phyloP scores from a whole-genome alignment of 1,140 invertebrate species.

The Drosophila teissieri region DNA sequence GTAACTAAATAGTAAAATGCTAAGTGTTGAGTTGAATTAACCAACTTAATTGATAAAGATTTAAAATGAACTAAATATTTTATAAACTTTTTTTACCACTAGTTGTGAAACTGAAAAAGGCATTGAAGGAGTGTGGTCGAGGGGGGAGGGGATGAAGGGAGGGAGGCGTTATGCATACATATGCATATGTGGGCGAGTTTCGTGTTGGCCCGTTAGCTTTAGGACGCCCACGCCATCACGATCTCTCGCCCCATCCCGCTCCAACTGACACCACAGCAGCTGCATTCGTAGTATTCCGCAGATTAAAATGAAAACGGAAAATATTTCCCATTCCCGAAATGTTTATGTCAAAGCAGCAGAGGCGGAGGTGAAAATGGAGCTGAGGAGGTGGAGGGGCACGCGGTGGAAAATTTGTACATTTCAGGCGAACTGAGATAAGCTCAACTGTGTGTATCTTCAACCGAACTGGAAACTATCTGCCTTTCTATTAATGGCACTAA shows the following conservation, averaged over 20 bases:
- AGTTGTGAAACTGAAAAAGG: conserved; percentile 9
- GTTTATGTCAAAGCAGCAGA: conserved; percentile 54
- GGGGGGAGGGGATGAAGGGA: neutral
- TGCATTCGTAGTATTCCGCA: conserved; percentile 66
- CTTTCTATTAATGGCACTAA: conserved; percentile 16
- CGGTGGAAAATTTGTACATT: conserved; percentile 21
- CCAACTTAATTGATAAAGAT: too few species aligned
- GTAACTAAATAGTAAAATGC: too few species aligned
- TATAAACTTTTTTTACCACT: neutral
- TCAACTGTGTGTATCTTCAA: conserved; percentile 4
- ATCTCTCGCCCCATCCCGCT: neutral
- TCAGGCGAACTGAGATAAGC: conserved; percentile 40
- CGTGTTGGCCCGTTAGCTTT: conserved; percentile 42
- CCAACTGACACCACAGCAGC: conserved; percentile 56
- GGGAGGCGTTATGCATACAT: neutral
- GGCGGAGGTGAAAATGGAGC: conserved; percentile 29
- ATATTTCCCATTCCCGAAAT: conserved; percentile 66
- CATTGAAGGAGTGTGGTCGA: conserved; percentile 1
- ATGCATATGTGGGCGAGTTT: conserved; percentile 52
- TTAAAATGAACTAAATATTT: neutral
- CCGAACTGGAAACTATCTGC: conserved; percentile 6
- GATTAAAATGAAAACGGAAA: conserved; percentile 67
- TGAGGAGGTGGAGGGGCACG: neutral
- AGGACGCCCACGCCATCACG: conserved; percentile 39
- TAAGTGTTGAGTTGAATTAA: too few species aligned